Evolutionary conservation across 2,113 vertebrate genomes (phyloP).

Genomic region (Holacanthus passer): DNA sequence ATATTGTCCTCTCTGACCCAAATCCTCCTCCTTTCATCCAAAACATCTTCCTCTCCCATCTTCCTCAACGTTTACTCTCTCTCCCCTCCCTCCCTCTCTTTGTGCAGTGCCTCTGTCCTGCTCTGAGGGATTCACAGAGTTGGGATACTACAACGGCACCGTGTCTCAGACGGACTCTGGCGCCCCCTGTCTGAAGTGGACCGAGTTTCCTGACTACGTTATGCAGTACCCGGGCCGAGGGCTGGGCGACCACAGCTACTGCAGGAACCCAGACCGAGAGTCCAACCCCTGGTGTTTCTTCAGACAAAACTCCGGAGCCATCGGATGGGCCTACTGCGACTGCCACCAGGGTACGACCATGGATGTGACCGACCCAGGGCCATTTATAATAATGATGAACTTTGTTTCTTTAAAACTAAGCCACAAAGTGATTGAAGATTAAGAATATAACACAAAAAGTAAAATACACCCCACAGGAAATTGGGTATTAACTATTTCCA

Average conservation of each 20-base stretch:
- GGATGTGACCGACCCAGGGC: too few species aligned
- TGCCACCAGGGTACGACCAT: constrained; percentile 88
- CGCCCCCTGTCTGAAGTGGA: constrained; percentile 90
- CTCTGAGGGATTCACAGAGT: constrained; percentile 84
- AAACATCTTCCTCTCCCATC: constrained; percentile 50
- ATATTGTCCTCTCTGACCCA: constrained; percentile 44
- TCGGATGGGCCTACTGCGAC: constrained; percentile 93
- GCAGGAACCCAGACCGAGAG: constrained; percentile 91
- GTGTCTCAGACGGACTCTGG: constrained; percentile 89
- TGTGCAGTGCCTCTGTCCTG: constrained; percentile 85
- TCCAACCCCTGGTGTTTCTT: constrained; percentile 93
- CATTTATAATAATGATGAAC: neutral
- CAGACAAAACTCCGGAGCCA: constrained; percentile 88
- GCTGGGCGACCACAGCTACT: constrained; percentile 91
- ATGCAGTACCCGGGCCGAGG: constrained; percentile 92
- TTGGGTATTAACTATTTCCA: too few species aligned
- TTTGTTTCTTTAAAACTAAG: neutral
- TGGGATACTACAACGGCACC: constrained; percentile 91
- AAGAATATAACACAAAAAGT: constrained; percentile 4
- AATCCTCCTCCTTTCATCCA: constrained; percentile 49
- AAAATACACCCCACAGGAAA: too few species aligned
- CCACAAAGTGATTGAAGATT: neutral
- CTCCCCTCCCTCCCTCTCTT: neutral
- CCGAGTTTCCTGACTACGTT: constrained; percentile 92
- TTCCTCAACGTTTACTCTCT: constrained; percentile 7